Conservation (phyloP, 2,888 invertebrate genomes). For the Hirtodrosophila trivittata region DNA sequence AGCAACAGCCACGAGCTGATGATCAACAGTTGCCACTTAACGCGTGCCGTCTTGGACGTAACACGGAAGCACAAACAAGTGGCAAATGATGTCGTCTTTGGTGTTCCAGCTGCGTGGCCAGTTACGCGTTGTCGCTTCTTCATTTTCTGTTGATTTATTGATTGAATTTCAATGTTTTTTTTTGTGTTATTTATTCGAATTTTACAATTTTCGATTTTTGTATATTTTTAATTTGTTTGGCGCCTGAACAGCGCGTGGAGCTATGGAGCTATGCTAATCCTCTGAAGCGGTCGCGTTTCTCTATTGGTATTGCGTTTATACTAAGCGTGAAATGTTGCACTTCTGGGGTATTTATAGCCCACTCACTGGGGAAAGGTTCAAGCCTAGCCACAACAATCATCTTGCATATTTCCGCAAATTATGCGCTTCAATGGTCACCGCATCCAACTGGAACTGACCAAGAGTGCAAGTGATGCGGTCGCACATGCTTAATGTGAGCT, state of each 20-base stretch:
- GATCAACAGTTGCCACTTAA: conserved; percentile 30
- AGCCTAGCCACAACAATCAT: conserved; percentile 29
- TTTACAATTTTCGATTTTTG: conserved; percentile 11
- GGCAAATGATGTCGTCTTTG: conserved; percentile 21
- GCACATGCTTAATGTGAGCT: conserved; percentile 13
- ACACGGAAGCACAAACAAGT: conserved; percentile 68
- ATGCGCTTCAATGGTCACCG: conserved; percentile 68
- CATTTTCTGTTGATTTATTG: conserved; percentile 44
- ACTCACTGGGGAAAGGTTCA: conserved; percentile 37
- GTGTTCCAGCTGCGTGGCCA: conserved; percentile 38
- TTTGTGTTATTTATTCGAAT: not conserved
- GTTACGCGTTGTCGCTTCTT: conserved; percentile 62
- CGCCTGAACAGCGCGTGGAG: conserved; percentile 7
- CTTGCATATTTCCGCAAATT: conserved; percentile 76
- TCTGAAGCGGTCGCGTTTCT: conserved; percentile 31
- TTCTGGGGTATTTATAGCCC: conserved; percentile 77
- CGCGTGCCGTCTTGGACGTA: conserved; percentile 56
- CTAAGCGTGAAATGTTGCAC: conserved; percentile 79
- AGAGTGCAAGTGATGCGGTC: conserved; percentile 43
- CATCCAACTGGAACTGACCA: conserved; percentile 62
- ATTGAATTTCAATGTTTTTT: conserved; percentile 33
- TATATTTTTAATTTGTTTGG: not conserved
- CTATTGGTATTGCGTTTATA: conserved; percentile 47
- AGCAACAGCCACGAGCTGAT: conserved; percentile 38
- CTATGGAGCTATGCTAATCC: conserved; percentile 30